Base-by-base conservation (phyloP, 1,140 invertebrate genomes). In the Calosoma granatense region DNA sequence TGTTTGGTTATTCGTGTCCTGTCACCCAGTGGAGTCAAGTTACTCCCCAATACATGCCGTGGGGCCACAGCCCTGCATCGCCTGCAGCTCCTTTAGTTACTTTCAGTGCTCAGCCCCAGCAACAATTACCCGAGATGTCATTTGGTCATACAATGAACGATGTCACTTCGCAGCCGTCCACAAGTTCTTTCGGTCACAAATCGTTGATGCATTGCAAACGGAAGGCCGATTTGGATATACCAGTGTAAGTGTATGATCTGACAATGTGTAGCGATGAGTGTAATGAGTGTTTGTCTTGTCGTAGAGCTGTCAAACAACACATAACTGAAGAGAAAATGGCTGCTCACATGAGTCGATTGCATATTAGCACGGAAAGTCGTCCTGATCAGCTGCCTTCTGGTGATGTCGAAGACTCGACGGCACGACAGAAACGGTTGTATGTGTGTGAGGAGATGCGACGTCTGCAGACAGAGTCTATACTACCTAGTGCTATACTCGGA, bases 261-360 rank as follows among this genome's bases (percentile, higher is more conserved):
- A 20, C 6, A 55, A 55, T 26, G 9, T 53, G 72, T 61, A 23
- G 23, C 3, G 23, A 57, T 26, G 14, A 26, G 11, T 55, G 14
- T 20, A 20, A 17, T 20, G n/a, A 3, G 21, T 3, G 51, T 21
- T 6, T 36, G n/a, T n/a, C n/a, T 2, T 1, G 17, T 39, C 59
- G 20, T 26, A 78, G 78, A 19, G 81, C 79, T 19, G 64, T 73
- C n/a, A 90, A 90, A 69, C 84, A 86, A 63, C 76, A 84, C n/a
- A 88, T 88, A 59, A 87, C 85, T 1, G 86, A 88, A 69, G 86
- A 88, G 67, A 86, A 85, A 70, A 88, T 90, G 80, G 81, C 86
- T 15, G 85, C 83, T 36, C 84, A 87, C 65, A 80, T 90, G 58
- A 82, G 77, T 61, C 78, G 81, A 23, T 70, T 90, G 20, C 85